Evolutionary conservation across 92 coral and sea anemone genomes (phyloP), one percentile per base, ranked within the genome.

Genomic region (Porites rus): DNA sequence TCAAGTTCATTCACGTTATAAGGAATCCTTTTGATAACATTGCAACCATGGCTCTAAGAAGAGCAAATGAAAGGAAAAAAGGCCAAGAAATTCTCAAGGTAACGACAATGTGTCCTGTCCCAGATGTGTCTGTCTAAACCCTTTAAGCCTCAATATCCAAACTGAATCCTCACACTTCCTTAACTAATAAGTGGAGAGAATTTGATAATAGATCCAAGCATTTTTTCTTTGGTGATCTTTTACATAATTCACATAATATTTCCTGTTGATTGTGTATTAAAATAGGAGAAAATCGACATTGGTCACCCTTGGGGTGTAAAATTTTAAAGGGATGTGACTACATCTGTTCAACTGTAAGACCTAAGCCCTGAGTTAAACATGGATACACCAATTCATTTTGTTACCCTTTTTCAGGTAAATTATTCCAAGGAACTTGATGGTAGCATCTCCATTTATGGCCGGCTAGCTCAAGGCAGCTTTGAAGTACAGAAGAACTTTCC

Each of bases 21-120:
- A 83, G 87, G 24, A 83, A 83, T 83, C 87, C 87, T 46, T 83
- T 60, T 51, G 87, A 83, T 43, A 83, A 83, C 71, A 83, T 83
- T 25, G 87, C 87, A 12, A 83, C 87, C 10, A 83, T 72, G 87
- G 20, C 62, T 21, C 79, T 72, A 14, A 65, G 87, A 17, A 17
- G 79, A 38, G 61, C 71, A 58, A 24, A 71, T 1, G 65, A 10
- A 18, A 51, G 51, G 38, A 75, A 74, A 56, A 28, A 2, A 52
- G 53, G 71, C 19, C 82, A 63, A 64, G n/a, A 20, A 3, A 38
- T n/a, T 7, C 61, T 65, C 0, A 78, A 43, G 82, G 82, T 78
- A 12, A 72, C 71, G 4, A 38, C 46, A 38, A 38, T 38, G 6
- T 38, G 46, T 38, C 46, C 46, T 38, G 46, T 4, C 46, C 46